A percentile compares a stretch with the other conserved stretches of the same genome.
These are phyloP conservation scores for Saturnia japonica DNA, from an alignment of 2,888 invertebrate species.

Conservation along the genomic window DNA sequence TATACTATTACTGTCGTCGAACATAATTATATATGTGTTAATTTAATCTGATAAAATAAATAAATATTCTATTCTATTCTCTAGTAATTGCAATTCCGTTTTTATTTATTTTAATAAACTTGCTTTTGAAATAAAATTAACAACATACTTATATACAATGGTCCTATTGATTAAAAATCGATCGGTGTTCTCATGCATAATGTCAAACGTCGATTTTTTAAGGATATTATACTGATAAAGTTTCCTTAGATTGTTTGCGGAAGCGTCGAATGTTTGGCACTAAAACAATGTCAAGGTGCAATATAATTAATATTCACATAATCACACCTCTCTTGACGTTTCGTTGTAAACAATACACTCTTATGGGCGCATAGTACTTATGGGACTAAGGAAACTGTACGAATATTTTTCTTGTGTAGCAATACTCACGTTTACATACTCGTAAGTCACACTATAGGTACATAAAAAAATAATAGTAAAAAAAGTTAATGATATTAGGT, in stretches of 20 bases:
- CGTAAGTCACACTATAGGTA: no score
- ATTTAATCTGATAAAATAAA: no score
- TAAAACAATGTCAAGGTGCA: conserved; percentile 58
- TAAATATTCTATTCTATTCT: no score
- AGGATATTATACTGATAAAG: conserved; percentile 31
- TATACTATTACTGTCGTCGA: no score
- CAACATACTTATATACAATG: neutral
- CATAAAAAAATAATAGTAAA: no score
- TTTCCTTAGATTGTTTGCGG: conserved; percentile 37
- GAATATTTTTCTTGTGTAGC: conserved; percentile 11
- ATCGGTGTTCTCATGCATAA: conserved; percentile 12
- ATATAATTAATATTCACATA: conserved; percentile 50
- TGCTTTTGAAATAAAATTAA: neutral
- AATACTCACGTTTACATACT: neutral
- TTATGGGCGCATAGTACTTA: no score
- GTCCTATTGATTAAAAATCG: neutral
- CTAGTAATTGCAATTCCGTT: neutral
- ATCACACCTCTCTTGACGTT: conserved; percentile 40
- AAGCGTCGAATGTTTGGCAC: conserved; percentile 39
- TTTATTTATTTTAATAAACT: neutral
- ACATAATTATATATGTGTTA: no score
- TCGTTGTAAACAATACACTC: conserved; percentile 49
- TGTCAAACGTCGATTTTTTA: conserved; percentile 19
- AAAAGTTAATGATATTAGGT: no score
- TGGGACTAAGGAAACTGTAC: conserved; percentile 40